Base-by-base conservation (phyloP, 2,797 vertebrate genomes). In the Neosalanx taihuensis region DNA sequence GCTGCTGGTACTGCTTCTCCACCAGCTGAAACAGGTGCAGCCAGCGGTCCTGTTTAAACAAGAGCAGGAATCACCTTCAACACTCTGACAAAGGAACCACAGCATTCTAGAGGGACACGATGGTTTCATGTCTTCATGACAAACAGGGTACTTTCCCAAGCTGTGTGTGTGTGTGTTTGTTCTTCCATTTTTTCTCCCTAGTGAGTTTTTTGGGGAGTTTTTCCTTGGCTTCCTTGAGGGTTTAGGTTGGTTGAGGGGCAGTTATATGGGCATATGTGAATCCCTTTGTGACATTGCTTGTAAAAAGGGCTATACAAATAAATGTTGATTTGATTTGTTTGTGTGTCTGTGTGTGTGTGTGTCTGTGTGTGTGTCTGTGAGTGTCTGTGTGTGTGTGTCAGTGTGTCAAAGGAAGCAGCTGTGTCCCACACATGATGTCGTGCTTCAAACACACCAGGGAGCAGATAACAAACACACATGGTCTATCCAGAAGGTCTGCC, bases 1-100 rank as follows among this genome's bases (percentile, higher is more conserved):
- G 96, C 33, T 96, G 94, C 81, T 98, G 95, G 83, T 95, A 97
- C 89, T 97, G 97, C 80, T 94, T 95, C 86, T 99, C 96, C 73
- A 98, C 95, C 85, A 95, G 86, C 76, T 88, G 93, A 89, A 99
- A 92, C 5, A 99, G 92, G 63, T 96, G 95, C 20, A 97, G 78
- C 96, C 96, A 99, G 83, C 93, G 93, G 31, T 92, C 85, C 98
- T 99, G 81, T 83, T 58, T 80, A 82, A 87, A 63, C 77, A 41
- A 88, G 77, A 85, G 71, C 63, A 46, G 59, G 67, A 81, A 26
- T 3, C 18, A 49, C n/a, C 26, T 29, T 70, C 37, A 51, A 62
- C 41, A 10, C 9, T 61, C 9, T n/a, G 20, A 15, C 35, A 37
- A 64, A 6, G 7, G 10, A n/a, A 37, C 9, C 4, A 4, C 62